Conservation (phyloP, 2,113 vertebrate species). For the Tenrec ecaudatus region DNA sequence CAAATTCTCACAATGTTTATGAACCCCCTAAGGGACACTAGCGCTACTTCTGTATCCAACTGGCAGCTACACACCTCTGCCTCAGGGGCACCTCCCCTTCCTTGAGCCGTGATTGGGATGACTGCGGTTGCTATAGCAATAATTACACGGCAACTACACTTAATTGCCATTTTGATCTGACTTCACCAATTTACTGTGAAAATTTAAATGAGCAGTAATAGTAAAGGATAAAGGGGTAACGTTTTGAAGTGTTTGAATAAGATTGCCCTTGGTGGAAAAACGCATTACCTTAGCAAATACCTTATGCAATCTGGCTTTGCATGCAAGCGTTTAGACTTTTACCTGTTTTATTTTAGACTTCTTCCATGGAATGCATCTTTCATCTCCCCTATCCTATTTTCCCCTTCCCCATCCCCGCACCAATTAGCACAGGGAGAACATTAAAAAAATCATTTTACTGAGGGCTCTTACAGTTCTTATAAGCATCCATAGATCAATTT, state of each 20-base stretch:
- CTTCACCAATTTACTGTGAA: not conserved
- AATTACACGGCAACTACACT: not conserved
- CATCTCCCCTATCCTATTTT: no score
- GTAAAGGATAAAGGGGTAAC: not conserved
- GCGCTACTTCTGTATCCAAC: not conserved
- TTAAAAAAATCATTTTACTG: no score
- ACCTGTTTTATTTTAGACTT: constrained; percentile 20
- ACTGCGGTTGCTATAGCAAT: not conserved
- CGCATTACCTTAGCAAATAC: not conserved
- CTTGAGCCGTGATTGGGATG: not conserved
- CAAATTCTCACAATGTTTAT: not conserved
- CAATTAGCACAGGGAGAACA: no score
- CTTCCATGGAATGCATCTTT: not conserved
- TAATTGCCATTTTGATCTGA: not conserved
- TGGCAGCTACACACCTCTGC: not conserved
- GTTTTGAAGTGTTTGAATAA: not conserved
- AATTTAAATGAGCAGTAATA: not conserved
- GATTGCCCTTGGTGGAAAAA: not conserved
- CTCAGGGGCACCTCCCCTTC: no score
- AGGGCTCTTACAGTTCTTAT: no score
- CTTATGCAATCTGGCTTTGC: not conserved
- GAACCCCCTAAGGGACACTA: not conserved
- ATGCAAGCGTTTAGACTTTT: constrained; percentile 19
- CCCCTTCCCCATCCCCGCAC: no score
- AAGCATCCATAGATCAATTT: no score